Base-by-base conservation (phyloP, 2,113 vertebrate species). In the Hemibagrus wyckioides region DNA sequence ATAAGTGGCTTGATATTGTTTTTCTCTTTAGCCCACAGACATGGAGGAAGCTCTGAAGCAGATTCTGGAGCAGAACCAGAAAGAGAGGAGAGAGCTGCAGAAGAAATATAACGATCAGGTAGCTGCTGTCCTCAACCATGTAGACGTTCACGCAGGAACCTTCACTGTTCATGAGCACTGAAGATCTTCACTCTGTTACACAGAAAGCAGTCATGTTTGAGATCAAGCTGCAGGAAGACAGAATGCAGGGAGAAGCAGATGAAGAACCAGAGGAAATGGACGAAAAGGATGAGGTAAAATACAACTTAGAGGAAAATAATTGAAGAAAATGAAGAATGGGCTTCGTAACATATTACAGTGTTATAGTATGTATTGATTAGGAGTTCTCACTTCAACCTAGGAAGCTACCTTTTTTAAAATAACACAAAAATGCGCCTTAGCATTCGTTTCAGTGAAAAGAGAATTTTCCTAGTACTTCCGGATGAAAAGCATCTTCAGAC, bases 151-250 rank as follows among this genome's bases (percentile, higher is more conserved):
- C 21, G 17, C 48, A 41, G 30, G 15, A 77, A 23, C 52, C 30
- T 83, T 4, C 9, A 10, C 30, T 3, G 14, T 67, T 65, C 30
- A 19, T 19, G 33, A 44, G 61, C 19, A 30, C 30, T 83, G 15
- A 80, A n/a, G 2, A 8, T 67, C 54, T 69, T 25, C 52, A 86
- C 86, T 83, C 19, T 91, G 28, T 85, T 57, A 56, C 90, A 63
- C 92, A 98, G 97, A 96, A 93, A 88, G 97, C 95, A 86, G 88
- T 98, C 89, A 97, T 94, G 92, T 99, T 99, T 95, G 97, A 99
- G 94, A 96, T 99, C 87, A 92, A 93, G 82, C 91, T 97, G 59
- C 91, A 96, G 33, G 94, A 95, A 56, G 89, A 92, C 17, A 83
- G 25, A 41, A 82, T 1, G 39, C 90, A 90, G 73, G 93, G 30